A percentile compares a stretch with the other conserved stretches of the same genome.
Conservation (phyloP, 1,140 invertebrate genomes). For the Maniola jurtina region DNA sequence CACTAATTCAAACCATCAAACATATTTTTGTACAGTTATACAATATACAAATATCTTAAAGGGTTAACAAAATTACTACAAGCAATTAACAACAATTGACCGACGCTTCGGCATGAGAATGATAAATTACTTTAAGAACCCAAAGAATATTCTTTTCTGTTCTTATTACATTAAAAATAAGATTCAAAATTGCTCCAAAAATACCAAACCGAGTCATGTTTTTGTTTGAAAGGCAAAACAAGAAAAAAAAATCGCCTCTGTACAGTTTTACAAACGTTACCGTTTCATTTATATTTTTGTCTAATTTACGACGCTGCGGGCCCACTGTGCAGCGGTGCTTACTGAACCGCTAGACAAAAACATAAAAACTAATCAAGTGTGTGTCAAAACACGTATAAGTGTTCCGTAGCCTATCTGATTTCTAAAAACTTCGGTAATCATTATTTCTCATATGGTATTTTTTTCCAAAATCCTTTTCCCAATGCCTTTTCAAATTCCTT, state of each 20-base stretch:
- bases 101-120: background rate
- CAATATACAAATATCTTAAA: no score
- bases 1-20: background rate
- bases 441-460: no score
- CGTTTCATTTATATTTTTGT: constrained; percentile 57
- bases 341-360: constrained; percentile 44
- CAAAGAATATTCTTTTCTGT: background rate
- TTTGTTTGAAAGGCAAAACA: background rate
- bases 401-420: no score
- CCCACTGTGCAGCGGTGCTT: constrained; percentile 48
- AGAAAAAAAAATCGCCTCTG: constrained; percentile 51
- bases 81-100: constrained; percentile 5
- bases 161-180: background rate
- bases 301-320: constrained; percentile 62
- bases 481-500: no score
- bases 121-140: background rate
- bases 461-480: no score
- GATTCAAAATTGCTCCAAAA: background rate
- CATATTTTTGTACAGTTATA: background rate
- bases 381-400: no score
- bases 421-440: no score
- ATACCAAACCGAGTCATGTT: background rate
- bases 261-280: constrained; percentile 69
- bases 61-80: constrained; percentile 2
- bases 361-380: constrained; percentile 2